Evolutionary conservation across 2,888 invertebrate species (phyloP).

Genomic region (Sympetrum striolatum): DNA sequence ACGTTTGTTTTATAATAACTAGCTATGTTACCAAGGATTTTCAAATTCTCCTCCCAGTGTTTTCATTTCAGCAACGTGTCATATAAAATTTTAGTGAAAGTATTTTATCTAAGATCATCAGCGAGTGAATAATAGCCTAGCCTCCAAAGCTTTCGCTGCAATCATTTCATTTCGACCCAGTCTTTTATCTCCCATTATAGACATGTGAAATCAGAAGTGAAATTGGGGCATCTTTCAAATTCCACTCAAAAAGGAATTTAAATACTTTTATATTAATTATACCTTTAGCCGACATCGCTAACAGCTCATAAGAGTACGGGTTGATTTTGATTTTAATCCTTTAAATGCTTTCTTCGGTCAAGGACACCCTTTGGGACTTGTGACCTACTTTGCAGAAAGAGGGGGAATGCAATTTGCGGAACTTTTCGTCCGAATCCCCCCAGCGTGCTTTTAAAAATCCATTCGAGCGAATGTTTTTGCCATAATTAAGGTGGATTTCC

Average conservation of each 20-base stretch:
- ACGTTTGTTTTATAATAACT: no score
- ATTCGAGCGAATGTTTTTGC: neutral
- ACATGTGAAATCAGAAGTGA: no score
- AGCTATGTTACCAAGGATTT: no score
- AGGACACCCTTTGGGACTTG: neutral
- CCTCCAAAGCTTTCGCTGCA: no score
- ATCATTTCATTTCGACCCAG: no score
- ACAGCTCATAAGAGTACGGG: neutral
- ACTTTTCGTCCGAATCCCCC: neutral
- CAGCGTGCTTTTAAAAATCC: neutral
- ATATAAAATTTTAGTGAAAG: no score
- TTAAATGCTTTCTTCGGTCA: neutral
- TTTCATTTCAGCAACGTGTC: no score
- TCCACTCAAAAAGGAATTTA: neutral
- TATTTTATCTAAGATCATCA: no score
- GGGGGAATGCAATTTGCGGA: neutral
- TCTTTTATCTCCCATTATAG: no score
- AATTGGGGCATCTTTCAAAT: neutral
- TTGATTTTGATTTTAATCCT: neutral
- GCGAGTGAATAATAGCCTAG: no score
- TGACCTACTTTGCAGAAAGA: neutral
- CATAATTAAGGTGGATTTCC: neutral
- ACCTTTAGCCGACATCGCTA: neutral
- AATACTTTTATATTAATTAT: neutral
- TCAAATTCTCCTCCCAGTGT: no score